phyloP scores from a whole-genome alignment of 2,888 invertebrate genomes.

The Clanis bilineata region DNA sequence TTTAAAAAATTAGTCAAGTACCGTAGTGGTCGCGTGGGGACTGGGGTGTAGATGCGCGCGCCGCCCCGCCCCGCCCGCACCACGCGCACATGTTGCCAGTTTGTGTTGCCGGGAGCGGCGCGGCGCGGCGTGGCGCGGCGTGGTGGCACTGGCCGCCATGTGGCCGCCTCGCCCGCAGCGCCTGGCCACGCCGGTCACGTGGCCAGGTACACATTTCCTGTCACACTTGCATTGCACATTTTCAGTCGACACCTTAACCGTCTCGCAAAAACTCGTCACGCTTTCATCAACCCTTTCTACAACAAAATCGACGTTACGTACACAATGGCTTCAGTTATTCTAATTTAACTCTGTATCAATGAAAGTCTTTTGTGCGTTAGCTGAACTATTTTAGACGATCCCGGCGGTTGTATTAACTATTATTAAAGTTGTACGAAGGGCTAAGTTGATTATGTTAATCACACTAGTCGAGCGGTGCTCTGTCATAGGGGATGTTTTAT shows the following conservation, averaged over 20 bases:
- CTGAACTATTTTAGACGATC: conserved; percentile 35
- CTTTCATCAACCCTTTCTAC: not conserved
- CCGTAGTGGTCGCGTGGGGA: too few relatives aligned
- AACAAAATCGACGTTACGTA: not conserved
- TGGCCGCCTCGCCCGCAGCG: conserved; percentile 37
- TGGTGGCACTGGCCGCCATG: conserved; percentile 57
- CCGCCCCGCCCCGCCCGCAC: not conserved
- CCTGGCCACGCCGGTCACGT: conserved; percentile 51
- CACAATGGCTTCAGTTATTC: conserved; percentile 40
- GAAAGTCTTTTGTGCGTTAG: conserved; percentile 26
- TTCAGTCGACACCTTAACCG: conserved; percentile 41
- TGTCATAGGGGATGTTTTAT: conserved; percentile 56
- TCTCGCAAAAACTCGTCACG: not conserved
- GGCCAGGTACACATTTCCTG: conserved; percentile 66
- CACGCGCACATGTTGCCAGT: conserved; percentile 62
- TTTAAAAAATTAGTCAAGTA: too few relatives aligned
- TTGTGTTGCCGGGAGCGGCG: conserved; percentile 53
- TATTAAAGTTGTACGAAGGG: conserved; percentile 47
- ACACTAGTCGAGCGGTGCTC: conserved; percentile 45
- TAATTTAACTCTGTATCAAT: conserved; percentile 35
- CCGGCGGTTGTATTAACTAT: conserved; percentile 46
- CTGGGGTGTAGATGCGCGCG: too few relatives aligned
- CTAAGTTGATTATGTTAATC: conserved; percentile 60
- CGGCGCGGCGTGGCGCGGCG: conserved; percentile 36
- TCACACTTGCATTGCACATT: conserved; percentile 55